Evolutionary conservation across 2,113 vertebrate species (phyloP), one percentile per base, ranked within the genome.

Genomic region (Corapipo altera): DNA sequence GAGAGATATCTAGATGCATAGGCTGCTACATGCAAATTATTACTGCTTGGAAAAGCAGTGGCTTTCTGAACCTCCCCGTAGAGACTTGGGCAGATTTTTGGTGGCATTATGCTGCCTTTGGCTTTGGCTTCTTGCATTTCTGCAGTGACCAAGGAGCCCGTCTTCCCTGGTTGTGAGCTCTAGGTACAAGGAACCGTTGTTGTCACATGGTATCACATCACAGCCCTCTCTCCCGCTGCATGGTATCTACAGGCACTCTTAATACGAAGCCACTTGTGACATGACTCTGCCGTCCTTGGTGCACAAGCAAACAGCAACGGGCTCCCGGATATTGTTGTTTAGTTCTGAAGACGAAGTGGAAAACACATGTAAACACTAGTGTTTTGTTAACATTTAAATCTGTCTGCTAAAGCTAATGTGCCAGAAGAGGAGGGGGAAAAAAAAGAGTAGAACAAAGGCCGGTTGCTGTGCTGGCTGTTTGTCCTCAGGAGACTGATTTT

Each of bases 381-480:
- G 37, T 82, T 95, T 90, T 80, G 76, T 74, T 91, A 93, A 75
- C 55, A 58, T 92, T 92, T 90, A 71, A 76, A 73, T 80, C 86
- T 86, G 57, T 58, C 79, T 82, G 70, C 73, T 78, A 52, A 75
- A 88, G 61, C 55, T 65, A 72, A 65, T 20, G 79, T 77, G 89
- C 62, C 67, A 79, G 57, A 77, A 78, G 65, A 18, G 30, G 22
- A 33, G 33, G 27, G 7, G 2, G 3, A 8, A 52, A 48, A 52
- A 48, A 48, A 51, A 12, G 49, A 43, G 57, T 2, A 81, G 92
- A 96, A 93, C 77, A 94, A 96, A 95, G 69, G 41, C 84, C 84
- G 64, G 54, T 94, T 87, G 89, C 81, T 80, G 77, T 59, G 76
- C 70, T 94, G 76, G 88, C 85, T 95, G 57, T 41, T 93, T 88